Evolutionary conservation across 2,797 vertebrate species (phyloP).

Genomic region (Galagoides demidoff): DNA sequence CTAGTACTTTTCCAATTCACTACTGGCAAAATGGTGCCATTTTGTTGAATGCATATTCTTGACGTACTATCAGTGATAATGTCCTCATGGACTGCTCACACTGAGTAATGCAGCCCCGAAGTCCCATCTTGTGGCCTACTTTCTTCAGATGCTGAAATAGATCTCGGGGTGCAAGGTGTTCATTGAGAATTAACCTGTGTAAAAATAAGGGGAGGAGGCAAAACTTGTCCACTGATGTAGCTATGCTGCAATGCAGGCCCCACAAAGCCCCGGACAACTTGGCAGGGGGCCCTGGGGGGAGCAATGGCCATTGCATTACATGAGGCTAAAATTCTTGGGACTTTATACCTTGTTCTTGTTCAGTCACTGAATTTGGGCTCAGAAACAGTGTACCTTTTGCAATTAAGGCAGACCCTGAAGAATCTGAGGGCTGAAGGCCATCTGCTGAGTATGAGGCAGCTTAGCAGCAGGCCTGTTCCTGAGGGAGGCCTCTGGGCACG

Average conservation of each 20-base stretch:
- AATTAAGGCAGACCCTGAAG: neutral
- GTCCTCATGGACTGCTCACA: neutral
- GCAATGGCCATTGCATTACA: neutral
- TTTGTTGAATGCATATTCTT: neutral
- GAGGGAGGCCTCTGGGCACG: neutral
- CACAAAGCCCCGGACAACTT: neutral
- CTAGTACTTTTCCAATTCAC: neutral
- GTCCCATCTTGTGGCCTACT: neutral
- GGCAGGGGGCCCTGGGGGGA: neutral
- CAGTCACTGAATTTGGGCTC: neutral
- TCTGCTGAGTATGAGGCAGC: neutral
- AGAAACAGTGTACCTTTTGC: neutral
- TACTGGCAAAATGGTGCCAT: neutral
- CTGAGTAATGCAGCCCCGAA: neutral
- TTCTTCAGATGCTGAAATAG: neutral
- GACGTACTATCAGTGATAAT: neutral
- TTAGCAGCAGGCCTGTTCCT: neutral
- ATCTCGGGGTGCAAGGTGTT: neutral
- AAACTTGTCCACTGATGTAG: neutral
- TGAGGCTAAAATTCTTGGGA: neutral
- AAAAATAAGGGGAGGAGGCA: neutral
- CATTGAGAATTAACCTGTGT: neutral
- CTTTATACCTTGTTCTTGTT: neutral
- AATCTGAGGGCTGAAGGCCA: neutral
- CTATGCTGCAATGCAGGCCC: neutral